A percentile compares a stretch with the other conserved stretches of the same genome.
phyloP scores from a whole-genome alignment of 2,797 vertebrate genomes.

The Pristis pectinata region DNA sequence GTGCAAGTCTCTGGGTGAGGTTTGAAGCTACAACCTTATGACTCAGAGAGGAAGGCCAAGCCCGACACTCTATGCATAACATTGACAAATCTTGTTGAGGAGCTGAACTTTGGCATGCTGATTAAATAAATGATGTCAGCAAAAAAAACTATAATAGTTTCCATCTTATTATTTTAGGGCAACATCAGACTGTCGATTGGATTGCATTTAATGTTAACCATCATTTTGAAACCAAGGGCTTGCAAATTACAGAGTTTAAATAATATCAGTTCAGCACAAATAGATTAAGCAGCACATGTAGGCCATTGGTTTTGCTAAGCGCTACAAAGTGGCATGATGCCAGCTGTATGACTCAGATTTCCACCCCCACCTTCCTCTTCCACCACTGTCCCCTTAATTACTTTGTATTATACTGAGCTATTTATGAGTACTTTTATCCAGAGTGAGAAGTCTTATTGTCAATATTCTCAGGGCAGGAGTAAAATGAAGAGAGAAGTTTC shows the following conservation, averaged over 20 bases:
- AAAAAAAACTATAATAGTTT: background rate
- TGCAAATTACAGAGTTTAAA: background rate
- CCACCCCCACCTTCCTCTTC: background rate
- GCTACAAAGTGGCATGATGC: background rate
- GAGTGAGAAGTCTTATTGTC: background rate
- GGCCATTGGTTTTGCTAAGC: background rate
- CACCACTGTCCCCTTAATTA: background rate
- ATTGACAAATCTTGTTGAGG: background rate
- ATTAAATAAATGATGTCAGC: background rate
- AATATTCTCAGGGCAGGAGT: background rate
- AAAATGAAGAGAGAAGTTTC: slow-evolving; percentile 4
- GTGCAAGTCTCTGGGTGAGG: background rate
- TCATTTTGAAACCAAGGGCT: background rate
- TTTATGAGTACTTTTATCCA: background rate
- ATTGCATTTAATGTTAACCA: background rate
- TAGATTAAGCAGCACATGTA: background rate
- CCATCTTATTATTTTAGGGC: background rate
- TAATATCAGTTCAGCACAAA: too few species aligned
- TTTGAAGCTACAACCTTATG: background rate
- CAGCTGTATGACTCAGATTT: background rate
- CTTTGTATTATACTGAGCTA: background rate
- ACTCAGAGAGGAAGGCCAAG: background rate
- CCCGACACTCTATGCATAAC: background rate
- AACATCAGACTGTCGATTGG: background rate
- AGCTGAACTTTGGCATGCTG: background rate